These are phyloP conservation scores for Gallinago nigripennis DNA, from an alignment of 2,797 vertebrate species.

Conservation along the genomic window DNA sequence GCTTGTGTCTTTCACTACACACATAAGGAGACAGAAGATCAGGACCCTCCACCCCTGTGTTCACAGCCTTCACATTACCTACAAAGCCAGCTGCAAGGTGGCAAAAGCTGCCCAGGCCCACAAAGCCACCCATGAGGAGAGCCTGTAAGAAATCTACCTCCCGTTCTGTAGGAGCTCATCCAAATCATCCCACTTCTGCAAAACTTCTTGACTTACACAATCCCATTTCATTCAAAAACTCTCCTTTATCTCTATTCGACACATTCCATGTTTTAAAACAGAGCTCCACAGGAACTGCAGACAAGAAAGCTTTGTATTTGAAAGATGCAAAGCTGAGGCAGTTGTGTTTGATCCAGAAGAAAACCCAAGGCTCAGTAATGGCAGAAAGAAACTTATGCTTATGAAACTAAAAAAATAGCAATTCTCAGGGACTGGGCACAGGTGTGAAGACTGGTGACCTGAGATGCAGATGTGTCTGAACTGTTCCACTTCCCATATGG, in stretches of 20 bases:
- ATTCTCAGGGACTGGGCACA: neutral
- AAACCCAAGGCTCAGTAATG: neutral
- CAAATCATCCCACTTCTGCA: neutral
- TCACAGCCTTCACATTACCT: neutral
- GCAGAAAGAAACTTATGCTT: neutral
- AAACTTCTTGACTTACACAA: neutral
- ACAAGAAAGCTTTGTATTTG: neutral
- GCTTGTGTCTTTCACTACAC: neutral
- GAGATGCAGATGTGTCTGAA: neutral
- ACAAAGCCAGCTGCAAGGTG: neutral
- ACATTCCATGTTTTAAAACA: neutral
- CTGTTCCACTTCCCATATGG: neutral
- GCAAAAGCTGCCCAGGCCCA: neutral
- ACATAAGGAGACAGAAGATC: neutral
- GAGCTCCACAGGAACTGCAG: neutral
- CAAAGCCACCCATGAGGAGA: neutral
- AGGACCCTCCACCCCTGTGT: accelerated
- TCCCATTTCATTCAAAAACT: neutral
- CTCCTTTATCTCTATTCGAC: neutral
- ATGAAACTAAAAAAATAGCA: neutral
- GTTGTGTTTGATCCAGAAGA: neutral
- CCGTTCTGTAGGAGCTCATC: neutral
- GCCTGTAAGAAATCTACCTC: neutral
- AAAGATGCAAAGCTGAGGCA: neutral
- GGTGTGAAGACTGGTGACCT: neutral